Evolutionary conservation across 1,140 invertebrate genomes (phyloP), one percentile per base, ranked within the genome.

Genomic region (Zaprionus ghesquierei): DNA sequence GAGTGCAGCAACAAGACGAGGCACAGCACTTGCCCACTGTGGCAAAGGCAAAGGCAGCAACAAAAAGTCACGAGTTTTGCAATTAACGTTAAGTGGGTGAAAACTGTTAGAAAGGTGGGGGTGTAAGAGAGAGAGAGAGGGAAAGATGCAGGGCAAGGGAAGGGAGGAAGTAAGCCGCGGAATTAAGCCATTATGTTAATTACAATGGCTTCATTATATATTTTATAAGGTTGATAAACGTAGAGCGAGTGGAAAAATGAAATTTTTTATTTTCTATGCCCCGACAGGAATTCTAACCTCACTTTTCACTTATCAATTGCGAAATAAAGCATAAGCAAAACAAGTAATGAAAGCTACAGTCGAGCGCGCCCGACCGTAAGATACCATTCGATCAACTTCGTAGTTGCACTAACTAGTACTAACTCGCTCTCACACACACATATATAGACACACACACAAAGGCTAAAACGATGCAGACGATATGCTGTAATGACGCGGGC

Each of bases 11-110:
- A 35, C 33, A 5, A n/a, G 51, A 22, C 33, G 33, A 41, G 53
- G 46, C 44, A n/a, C n/a, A n/a, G n/a, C n/a, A n/a, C n/a, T n/a
- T n/a, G n/a, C n/a, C n/a, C n/a, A n/a, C n/a, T n/a, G 54, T 38
- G 35, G 41, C 35, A 65, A n/a, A 35, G 20, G 20, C 31, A 27
- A 59, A 58, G 35, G 35, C 46, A 54, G n/a, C 29, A 68, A 49
- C 41, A 68, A 62, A 70, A 62, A 33, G 64, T 75, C 77, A 50
- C 50, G 65, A 70, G 63, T 68, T 75, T 79, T 82, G 80, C 79
- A 87, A 86, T 86, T 86, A 86, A 79, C 70, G 71, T 69, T 54
- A 75, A 86, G 81, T 77, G 81, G 13, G 22, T 46, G 41, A 31
- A 58, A 55, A 27, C 12, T 35, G 15, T 18, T 12, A 10, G 18